phyloP scores from a whole-genome alignment of 2,888 invertebrate genomes.

The Odontocerum albicorne region DNA sequence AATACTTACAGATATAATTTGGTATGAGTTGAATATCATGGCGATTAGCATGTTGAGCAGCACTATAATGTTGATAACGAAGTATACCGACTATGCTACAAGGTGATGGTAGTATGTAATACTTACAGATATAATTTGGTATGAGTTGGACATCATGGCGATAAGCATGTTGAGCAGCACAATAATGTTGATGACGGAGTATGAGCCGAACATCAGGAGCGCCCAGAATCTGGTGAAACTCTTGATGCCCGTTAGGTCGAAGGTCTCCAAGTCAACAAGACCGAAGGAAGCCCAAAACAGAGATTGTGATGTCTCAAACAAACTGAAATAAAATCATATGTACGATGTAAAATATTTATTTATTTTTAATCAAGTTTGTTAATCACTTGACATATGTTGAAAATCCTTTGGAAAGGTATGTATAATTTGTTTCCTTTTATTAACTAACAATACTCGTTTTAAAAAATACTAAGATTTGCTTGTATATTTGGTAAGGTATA shows the following conservation, averaged over 20 bases:
- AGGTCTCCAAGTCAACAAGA: constrained; percentile 89
- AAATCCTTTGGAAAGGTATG: no score
- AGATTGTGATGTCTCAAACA: constrained; percentile 97
- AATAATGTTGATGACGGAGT: constrained; percentile 96
- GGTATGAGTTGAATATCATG: no score
- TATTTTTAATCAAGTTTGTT: neutral
- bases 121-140: constrained; percentile 94
- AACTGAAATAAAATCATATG: constrained; percentile 62
- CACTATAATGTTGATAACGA: no score
- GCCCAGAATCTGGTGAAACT: constrained; percentile 97
- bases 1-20: no score
- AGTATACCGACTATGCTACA: no score
- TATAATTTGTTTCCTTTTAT: no score
- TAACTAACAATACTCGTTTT: no score
- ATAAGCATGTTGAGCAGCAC: constrained; percentile 97
- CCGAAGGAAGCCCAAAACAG: constrained; percentile 99
- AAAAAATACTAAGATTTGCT: no score
- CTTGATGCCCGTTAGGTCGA: constrained; percentile 93
- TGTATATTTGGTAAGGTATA: no score
- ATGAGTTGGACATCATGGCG: constrained; percentile 99
- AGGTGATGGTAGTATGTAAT: no score
- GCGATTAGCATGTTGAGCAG: no score
- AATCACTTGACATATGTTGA: no score
- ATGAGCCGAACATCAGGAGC: constrained; percentile 95
- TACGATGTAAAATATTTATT: constrained; percentile 5